Evolutionary conservation across 2,888 invertebrate genomes (phyloP).

Genomic region (Zygogramma bicolorata): DNA sequence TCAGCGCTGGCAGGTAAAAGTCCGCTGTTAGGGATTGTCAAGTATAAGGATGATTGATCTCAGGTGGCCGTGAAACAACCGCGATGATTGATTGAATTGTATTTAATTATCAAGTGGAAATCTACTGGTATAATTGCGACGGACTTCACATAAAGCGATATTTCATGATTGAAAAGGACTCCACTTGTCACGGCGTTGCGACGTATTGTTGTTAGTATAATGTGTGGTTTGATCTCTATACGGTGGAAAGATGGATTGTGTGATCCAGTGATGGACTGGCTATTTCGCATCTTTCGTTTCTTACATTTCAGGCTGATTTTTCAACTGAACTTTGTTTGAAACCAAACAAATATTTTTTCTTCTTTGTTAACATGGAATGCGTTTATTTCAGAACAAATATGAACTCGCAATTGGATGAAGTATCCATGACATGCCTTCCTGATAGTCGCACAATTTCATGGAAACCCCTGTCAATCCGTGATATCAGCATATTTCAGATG

Average conservation of each 20-base stretch:
- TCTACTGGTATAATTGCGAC: conserved; percentile 38
- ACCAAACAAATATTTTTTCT: no score
- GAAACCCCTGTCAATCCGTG: no score
- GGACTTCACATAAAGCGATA: conserved; percentile 39
- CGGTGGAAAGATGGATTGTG: background rate
- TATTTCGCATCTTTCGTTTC: background rate
- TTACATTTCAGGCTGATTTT: background rate
- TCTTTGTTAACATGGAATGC: no score
- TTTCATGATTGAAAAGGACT: conserved; percentile 39
- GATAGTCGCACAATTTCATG: no score
- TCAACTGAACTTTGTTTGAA: no score
- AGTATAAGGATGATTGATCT: conserved; percentile 53
- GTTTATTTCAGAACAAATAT: no score
- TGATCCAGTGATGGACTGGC: background rate
- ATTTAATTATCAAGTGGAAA: conserved; percentile 51
- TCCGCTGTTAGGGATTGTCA: conserved; percentile 50
- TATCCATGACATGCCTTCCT: no score
- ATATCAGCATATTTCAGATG: no score
- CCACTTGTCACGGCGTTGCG: conserved; percentile 33
- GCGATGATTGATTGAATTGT: conserved; percentile 56
- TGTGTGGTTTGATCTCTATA: conserved; percentile 33
- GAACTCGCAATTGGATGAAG: no score
- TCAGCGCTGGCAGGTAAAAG: conserved; percentile 48
- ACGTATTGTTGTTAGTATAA: conserved; percentile 31
- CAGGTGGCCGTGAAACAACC: conserved; percentile 52